Conservation (phyloP, 2,113 vertebrate species). For the Trichechus manatus region DNA sequence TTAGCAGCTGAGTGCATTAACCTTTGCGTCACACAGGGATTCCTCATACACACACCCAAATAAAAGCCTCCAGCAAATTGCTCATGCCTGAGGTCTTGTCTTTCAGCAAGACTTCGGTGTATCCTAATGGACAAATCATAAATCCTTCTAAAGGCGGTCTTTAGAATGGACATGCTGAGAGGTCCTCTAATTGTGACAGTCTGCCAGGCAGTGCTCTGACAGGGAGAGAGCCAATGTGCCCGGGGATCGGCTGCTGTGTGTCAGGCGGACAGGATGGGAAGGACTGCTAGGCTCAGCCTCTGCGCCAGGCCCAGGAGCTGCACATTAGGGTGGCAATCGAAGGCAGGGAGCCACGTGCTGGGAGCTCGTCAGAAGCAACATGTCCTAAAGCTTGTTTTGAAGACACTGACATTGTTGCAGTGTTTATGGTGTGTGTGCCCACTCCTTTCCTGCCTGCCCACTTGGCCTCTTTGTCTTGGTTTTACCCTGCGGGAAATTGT, state of each 20-base stretch:
- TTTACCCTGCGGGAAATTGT: neutral
- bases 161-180: constrained; percentile 35
- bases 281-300: neutral
- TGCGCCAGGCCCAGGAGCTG: neutral
- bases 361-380: neutral
- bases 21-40: neutral
- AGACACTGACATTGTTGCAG: neutral
- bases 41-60: neutral
- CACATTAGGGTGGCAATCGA: neutral
- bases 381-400: neutral
- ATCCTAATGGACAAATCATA: constrained; percentile 39
- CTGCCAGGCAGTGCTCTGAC: neutral
- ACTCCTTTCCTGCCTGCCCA: neutral
- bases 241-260: neutral
- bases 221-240: neutral
- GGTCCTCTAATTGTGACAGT: constrained; percentile 53
- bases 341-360: neutral
- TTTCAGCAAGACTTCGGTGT: neutral
- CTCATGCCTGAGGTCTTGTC: neutral
- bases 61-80: neutral
- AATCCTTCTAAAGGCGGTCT: constrained; percentile 14
- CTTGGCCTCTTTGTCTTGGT: neutral
- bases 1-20: neutral
- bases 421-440: neutral
- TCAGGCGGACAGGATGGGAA: neutral